Conservation (phyloP, 2,113 vertebrate species). For the Tetrao urogallus region DNA sequence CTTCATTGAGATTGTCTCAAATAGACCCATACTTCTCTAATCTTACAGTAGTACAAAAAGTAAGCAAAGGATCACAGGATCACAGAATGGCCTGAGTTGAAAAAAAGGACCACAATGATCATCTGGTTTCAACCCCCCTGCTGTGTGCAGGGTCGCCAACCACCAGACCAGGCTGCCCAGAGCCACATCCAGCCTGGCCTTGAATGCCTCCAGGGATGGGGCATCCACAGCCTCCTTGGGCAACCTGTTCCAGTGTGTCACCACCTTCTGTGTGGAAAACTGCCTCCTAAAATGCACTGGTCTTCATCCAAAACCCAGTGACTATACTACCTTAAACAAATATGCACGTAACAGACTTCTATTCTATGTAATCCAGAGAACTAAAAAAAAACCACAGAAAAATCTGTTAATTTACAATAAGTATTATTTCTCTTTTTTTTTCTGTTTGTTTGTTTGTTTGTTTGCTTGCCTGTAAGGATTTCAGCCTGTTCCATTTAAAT, state of each 20-base stretch:
- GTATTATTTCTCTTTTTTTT: background rate
- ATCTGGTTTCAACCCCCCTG: no score
- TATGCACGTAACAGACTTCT: background rate
- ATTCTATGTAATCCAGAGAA: background rate
- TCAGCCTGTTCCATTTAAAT: background rate
- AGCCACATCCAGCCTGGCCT: no score
- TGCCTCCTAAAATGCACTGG: background rate
- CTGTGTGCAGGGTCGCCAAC: no score
- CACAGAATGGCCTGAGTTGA: no score
- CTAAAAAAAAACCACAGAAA: accelerated
- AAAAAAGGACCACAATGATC: no score
- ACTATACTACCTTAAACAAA: background rate
- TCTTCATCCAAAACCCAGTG: background rate
- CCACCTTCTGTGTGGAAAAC: no score
- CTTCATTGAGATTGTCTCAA: background rate
- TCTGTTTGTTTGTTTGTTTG: background rate
- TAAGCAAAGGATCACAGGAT: background rate
- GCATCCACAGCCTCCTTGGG: no score
- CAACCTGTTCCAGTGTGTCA: no score
- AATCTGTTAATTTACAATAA: background rate
- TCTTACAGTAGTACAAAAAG: background rate
- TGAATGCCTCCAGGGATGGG: no score
- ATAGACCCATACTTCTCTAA: background rate
- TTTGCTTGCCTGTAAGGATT: background rate
- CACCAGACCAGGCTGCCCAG: no score